Evolutionary conservation across 2,888 invertebrate genomes (phyloP).

Genomic region (Hesperia comma): DNA sequence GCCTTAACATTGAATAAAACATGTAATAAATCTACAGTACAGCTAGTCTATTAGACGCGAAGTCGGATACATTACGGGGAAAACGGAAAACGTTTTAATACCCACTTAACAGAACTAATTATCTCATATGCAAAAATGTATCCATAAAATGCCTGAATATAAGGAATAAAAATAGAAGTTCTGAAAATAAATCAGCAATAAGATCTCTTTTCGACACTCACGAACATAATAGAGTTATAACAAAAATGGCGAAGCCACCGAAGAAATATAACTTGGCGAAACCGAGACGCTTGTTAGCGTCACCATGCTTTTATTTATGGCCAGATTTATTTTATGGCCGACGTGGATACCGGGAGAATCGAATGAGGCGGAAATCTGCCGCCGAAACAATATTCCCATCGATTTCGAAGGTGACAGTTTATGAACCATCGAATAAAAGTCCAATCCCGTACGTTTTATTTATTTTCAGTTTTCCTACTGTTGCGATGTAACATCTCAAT

Average conservation of each 20-base stretch:
- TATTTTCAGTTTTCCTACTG: background rate
- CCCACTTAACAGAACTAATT: background rate
- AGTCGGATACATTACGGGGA: conserved; percentile 5
- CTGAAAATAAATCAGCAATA: conserved; percentile 67
- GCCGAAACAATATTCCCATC: conserved; percentile 62
- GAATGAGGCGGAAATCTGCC: conserved; percentile 61
- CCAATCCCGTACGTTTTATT: background rate
- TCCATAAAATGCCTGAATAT: background rate
- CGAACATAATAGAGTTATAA: conserved; percentile 80
- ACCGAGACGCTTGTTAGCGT: conserved; percentile 84
- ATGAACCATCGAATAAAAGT: conserved; percentile 1
- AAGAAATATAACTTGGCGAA: conserved; percentile 81
- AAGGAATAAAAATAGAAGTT: background rate
- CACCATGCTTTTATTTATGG: conserved; percentile 80
- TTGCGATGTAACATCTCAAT: no score
- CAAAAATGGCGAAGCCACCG: conserved; percentile 73
- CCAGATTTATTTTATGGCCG: conserved; percentile 83
- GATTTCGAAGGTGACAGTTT: conserved; percentile 44
- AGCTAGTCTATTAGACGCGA: conserved; percentile 54
- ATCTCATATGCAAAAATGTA: background rate
- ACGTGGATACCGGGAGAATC: conserved; percentile 64
- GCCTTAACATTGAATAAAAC: conserved; percentile 72
- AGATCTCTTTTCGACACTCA: conserved; percentile 78
- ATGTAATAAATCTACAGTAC: conserved; percentile 75
- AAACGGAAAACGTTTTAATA: conserved; percentile 4